A percentile compares a stretch with the other conserved stretches of the same genome.
Evolutionary conservation across 1,140 invertebrate genomes (phyloP).

Genomic region (Papilio glaucus): DNA sequence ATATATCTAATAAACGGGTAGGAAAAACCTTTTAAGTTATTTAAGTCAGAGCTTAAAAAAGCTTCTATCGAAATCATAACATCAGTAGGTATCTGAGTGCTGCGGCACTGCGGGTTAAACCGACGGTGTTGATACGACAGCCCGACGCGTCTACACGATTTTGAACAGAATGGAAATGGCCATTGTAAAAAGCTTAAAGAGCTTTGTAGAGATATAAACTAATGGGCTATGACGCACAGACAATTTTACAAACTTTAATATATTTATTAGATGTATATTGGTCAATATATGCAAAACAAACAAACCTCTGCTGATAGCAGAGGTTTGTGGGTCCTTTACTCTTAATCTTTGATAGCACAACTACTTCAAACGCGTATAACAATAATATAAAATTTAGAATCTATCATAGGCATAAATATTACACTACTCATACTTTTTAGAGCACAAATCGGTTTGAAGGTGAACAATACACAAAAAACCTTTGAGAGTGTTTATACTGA

Average conservation of each 20-base stretch:
- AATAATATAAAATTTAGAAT: background rate
- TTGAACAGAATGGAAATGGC: background rate
- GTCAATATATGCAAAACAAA: too few relatives aligned
- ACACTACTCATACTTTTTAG: background rate
- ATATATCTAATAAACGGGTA: too few relatives aligned
- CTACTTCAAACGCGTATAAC: background rate
- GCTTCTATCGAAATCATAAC: too few relatives aligned
- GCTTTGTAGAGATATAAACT: background rate
- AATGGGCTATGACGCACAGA: too few relatives aligned
- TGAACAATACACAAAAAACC: conserved; percentile 17
- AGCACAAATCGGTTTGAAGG: background rate
- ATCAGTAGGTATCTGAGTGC: background rate
- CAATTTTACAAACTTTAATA: too few relatives aligned
- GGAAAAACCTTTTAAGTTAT: too few relatives aligned
- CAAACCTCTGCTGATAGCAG: too few relatives aligned
- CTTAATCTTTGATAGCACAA: background rate
- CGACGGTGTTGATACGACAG: background rate
- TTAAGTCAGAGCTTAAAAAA: too few relatives aligned
- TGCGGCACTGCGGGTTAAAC: background rate
- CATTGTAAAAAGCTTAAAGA: background rate
- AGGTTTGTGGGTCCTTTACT: too few relatives aligned
- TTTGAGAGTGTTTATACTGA: conserved; percentile 25
- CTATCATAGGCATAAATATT: background rate
- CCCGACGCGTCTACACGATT: background rate
- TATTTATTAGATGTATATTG: too few relatives aligned